A percentile compares a stretch with the other conserved stretches of the same genome.
These are phyloP conservation scores for Macrocentrus cingulum DNA, from an alignment of 1,140 invertebrate genomes.

Conservation along the genomic window DNA sequence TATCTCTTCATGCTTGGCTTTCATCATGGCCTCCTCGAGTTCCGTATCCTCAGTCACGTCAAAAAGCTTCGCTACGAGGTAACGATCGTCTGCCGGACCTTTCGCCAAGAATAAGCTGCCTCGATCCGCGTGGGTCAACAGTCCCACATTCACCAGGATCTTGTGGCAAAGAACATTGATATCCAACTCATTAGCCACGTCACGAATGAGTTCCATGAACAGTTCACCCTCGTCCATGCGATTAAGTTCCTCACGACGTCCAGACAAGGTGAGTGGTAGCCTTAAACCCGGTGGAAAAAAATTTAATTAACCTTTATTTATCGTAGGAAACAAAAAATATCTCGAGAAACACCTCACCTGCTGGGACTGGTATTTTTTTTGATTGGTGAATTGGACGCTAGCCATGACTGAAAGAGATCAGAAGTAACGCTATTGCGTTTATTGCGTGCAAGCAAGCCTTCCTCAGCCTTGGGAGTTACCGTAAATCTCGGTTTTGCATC, in stretches of 20 bases:
- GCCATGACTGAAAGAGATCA: constrained; percentile 81
- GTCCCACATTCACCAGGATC: constrained; percentile 87
- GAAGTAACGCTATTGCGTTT: constrained; percentile 78
- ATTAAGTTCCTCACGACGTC: constrained; percentile 62
- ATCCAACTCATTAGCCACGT: constrained; percentile 90
- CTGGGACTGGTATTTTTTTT: constrained; percentile 58
- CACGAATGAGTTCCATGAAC: constrained; percentile 90
- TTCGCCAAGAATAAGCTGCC: constrained; percentile 86
- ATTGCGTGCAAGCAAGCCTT: constrained; percentile 35
- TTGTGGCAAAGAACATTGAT: constrained; percentile 92
- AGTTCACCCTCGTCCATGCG: constrained; percentile 77
- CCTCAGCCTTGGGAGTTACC: constrained; percentile 53
- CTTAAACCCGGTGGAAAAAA: constrained; percentile 30
- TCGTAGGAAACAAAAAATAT: neutral
- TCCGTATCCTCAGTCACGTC: constrained; percentile 88
- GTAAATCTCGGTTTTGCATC: constrained; percentile 52
- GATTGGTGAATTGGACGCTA: constrained; percentile 70
- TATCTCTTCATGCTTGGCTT: constrained; percentile 76
- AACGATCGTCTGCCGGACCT: constrained; percentile 72
- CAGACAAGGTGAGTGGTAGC: constrained; percentile 45
- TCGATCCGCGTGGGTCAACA: constrained; percentile 83
- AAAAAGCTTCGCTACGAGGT: constrained; percentile 87
- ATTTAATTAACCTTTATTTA: neutral
- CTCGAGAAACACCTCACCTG: constrained; percentile 58
- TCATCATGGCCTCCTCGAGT: constrained; percentile 72